phyloP scores from a whole-genome alignment of 2,888 invertebrate genomes.

The Entomobrya multifasciata region DNA sequence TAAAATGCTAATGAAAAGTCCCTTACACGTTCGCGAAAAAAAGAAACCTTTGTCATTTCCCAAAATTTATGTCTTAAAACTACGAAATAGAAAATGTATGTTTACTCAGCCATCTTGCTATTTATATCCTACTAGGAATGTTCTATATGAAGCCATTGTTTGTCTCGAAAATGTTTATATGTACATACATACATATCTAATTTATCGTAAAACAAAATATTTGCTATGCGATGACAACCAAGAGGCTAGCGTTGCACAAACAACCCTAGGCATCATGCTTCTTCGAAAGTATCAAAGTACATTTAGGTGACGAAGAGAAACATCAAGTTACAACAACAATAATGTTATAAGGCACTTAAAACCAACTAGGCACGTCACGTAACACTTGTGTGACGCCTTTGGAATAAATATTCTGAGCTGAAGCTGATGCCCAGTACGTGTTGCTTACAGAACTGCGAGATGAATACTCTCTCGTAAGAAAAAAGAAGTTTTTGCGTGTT shows the following conservation, averaged over 20 bases:
- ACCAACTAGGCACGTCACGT: constrained; percentile 26
- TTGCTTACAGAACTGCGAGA: constrained; percentile 27
- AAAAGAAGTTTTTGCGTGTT: constrained; percentile 2
- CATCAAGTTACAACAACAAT: background rate
- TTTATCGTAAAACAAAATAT: too few species aligned
- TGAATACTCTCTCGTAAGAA: constrained; percentile 8
- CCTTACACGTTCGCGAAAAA: too few species aligned
- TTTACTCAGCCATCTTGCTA: too few species aligned
- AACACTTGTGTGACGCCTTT: constrained; percentile 26
- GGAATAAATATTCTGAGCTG: constrained; percentile 27
- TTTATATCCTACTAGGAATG: too few species aligned
- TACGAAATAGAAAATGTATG: too few species aligned
- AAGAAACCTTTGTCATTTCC: too few species aligned
- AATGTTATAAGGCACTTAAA: background rate
- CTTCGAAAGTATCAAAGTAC: background rate
- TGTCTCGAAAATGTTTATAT: too few species aligned
- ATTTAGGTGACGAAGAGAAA: background rate
- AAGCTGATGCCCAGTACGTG: constrained; percentile 33
- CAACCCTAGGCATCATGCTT: background rate
- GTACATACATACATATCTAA: too few species aligned
- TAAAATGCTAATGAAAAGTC: too few species aligned
- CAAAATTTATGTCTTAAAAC: too few species aligned
- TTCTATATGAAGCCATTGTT: too few species aligned
- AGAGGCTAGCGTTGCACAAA: background rate
- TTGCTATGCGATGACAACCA: constrained; percentile 16